phyloP scores from a whole-genome alignment of 2,113 vertebrate genomes.

The Micromys minutus region DNA sequence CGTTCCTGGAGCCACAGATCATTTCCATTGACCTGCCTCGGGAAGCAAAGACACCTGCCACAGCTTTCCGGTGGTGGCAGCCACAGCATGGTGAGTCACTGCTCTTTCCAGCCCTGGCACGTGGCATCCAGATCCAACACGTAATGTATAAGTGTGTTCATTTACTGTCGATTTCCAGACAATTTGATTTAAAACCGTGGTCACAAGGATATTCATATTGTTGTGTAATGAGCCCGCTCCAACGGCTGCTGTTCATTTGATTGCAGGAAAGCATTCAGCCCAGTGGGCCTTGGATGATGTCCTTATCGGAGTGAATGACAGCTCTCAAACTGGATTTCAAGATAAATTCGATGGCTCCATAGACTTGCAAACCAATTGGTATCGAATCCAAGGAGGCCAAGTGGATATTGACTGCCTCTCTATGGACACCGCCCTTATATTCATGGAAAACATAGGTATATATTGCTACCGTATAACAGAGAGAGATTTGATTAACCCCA shows the following conservation, averaged over 20 bases:
- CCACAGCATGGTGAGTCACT: slow-evolving; percentile 91
- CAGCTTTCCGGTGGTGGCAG: slow-evolving; percentile 98
- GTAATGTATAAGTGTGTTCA: neutral
- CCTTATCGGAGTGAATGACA: slow-evolving; percentile 98
- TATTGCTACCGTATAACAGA: slow-evolving; percentile 45
- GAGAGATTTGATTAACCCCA: slow-evolving; percentile 58
- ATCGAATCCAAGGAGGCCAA: slow-evolving; percentile 96
- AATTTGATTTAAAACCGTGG: slow-evolving; percentile 47
- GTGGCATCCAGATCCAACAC: neutral
- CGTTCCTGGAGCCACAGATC: slow-evolving; percentile 95
- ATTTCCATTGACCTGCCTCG: slow-evolving; percentile 95
- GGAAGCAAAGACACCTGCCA: slow-evolving; percentile 93
- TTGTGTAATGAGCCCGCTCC: slow-evolving; percentile 46
- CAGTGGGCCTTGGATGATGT: slow-evolving; percentile 98
- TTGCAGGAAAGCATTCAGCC: slow-evolving; percentile 95
- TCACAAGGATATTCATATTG: slow-evolving; percentile 39
- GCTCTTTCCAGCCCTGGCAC: neutral
- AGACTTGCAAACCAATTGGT: slow-evolving; percentile 96
- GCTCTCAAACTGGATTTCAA: slow-evolving; percentile 95
- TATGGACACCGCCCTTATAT: slow-evolving; percentile 94
- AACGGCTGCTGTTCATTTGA: slow-evolving; percentile 66
- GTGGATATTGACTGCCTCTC: slow-evolving; percentile 96
- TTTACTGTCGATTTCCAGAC: slow-evolving; percentile 56
- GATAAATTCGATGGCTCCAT: slow-evolving; percentile 96
- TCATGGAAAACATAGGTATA: slow-evolving; percentile 92